These are phyloP conservation scores for Cenopis cana DNA, from an alignment of 2,888 invertebrate genomes.

Conservation along the genomic window DNA sequence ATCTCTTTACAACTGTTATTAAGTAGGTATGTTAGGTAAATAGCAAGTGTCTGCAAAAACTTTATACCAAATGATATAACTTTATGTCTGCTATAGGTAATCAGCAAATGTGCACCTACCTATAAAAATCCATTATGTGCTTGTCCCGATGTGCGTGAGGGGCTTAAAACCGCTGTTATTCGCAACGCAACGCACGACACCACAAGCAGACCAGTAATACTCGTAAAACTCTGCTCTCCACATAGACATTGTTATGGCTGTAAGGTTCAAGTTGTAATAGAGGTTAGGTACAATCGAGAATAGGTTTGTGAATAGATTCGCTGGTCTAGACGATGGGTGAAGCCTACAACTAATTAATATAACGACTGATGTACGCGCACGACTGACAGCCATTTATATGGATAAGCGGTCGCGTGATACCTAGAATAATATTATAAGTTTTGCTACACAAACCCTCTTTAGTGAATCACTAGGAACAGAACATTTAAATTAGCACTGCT, in stretches of 20 bases:
- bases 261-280: not conserved
- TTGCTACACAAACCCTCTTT: not conserved
- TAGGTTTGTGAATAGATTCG: not conserved
- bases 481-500: not conserved
- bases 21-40: too few species aligned
- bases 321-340: constrained; percentile 39
- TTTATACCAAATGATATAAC: not conserved
- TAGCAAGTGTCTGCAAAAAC: too few species aligned
- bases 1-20: too few species aligned
- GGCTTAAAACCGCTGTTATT: constrained; percentile 2
- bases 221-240: not conserved
- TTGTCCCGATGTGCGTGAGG: constrained; percentile 22
- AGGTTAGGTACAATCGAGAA: not conserved
- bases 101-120: constrained; percentile 19
- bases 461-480: not conserved
- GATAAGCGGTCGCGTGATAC: constrained; percentile 20
- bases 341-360: constrained; percentile 43
- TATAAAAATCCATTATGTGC: constrained; percentile 17
- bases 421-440: not conserved
- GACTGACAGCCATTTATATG: constrained; percentile 33
- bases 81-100: constrained; percentile 15
- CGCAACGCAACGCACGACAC: not conserved
- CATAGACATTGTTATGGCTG: constrained; percentile 1
- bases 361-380: constrained; percentile 25
- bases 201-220: not conserved